Evolutionary conservation across 2,797 vertebrate genomes (phyloP).

Genomic region (Botia almorhae): DNA sequence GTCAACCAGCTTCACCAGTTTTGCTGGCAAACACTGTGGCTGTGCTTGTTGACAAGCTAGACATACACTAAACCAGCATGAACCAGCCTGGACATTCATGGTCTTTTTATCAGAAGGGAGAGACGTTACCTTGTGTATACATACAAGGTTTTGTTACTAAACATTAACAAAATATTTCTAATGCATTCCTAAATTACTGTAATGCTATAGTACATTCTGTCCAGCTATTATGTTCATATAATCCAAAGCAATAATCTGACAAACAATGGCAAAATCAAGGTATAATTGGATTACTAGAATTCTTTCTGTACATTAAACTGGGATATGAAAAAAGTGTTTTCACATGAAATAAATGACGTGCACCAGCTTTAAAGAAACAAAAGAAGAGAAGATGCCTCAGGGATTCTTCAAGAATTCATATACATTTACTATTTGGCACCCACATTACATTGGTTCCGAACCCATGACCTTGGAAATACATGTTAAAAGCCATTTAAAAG

Average conservation of each 20-base stretch:
- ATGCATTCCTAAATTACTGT: constrained; percentile 43
- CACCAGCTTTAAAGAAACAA: constrained; percentile 2
- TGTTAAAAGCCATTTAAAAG: too few relatives aligned
- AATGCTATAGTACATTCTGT: constrained; percentile 44
- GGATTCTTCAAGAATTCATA: background rate
- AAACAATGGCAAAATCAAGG: background rate
- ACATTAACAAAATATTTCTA: constrained; percentile 40
- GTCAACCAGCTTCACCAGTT: background rate
- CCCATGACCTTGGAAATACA: too few relatives aligned
- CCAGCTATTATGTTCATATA: constrained; percentile 40
- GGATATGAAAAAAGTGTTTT: background rate
- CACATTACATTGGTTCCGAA: too few relatives aligned
- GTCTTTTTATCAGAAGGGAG: too few relatives aligned
- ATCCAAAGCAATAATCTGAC: constrained; percentile 35
- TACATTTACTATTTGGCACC: too few relatives aligned
- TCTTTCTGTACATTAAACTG: background rate
- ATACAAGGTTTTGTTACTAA: too few relatives aligned
- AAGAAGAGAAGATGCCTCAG: background rate
- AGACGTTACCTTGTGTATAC: too few relatives aligned
- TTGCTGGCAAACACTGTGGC: too few relatives aligned
- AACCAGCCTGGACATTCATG: background rate
- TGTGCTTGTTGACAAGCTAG: background rate
- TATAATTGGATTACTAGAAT: too few relatives aligned
- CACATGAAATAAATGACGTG: background rate
- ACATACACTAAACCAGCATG: background rate